phyloP scores from a whole-genome alignment of 2,797 vertebrate species.

The Aldrovandia affinis region DNA sequence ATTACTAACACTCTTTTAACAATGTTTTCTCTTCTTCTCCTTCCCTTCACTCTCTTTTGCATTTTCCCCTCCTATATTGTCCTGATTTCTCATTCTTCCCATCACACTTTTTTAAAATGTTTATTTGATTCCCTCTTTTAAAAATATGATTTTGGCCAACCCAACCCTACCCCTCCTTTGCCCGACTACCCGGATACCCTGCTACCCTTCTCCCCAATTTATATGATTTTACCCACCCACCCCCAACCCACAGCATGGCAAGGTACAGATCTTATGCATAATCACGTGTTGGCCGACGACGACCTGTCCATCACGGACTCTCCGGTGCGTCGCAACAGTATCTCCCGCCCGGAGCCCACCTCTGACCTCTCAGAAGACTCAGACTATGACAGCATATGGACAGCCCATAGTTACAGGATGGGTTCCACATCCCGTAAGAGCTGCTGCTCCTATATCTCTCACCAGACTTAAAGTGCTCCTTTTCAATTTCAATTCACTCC shows the following conservation, averaged over 20 bases:
- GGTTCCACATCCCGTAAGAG: slow-evolving; percentile 97
- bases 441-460: slow-evolving; percentile 93
- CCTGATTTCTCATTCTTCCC: slow-evolving; percentile 47
- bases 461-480: slow-evolving; percentile 90
- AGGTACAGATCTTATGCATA: slow-evolving; percentile 99
- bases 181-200: slow-evolving; percentile 10
- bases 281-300: slow-evolving; percentile 96
- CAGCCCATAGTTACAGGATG: slow-evolving; percentile 99
- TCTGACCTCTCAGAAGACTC: slow-evolving; percentile 99
- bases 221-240: slow-evolving; percentile 51
- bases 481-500: slow-evolving; percentile 60
- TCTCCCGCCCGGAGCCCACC: slow-evolving; percentile 89
- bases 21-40: slow-evolving; percentile 80
- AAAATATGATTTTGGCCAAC: slow-evolving; percentile 2
- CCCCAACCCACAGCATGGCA: slow-evolving; percentile 93
- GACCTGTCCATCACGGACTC: slow-evolving; percentile 93
- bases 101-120: not conserved
- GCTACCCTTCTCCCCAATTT: slow-evolving; percentile 18
- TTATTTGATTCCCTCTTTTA: slow-evolving; percentile 18
- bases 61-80: slow-evolving; percentile 79
- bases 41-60: slow-evolving; percentile 78
- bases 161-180: not conserved
- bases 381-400: slow-evolving; percentile 99
- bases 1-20: slow-evolving; percentile 65
- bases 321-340: slow-evolving; percentile 93